Conservation (phyloP, 2,888 invertebrate species). For the Drosophila subquinaria region DNA sequence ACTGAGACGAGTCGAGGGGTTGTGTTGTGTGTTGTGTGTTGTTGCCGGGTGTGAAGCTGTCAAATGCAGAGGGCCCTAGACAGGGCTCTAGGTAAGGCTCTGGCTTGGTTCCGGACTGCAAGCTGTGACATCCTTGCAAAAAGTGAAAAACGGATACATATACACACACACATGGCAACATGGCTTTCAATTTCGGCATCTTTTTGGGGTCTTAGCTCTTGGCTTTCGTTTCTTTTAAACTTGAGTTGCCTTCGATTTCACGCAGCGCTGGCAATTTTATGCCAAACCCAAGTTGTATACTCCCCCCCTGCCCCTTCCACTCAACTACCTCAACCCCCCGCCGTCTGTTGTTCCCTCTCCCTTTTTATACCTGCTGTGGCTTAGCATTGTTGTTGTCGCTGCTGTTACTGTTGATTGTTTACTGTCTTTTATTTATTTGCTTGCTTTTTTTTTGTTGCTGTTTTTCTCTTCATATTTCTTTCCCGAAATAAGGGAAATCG, state of each 20-base stretch:
- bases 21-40: conserved; percentile 35
- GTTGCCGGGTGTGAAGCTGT: conserved; percentile 74
- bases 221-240: conserved; percentile 71
- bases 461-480: conserved; percentile 14
- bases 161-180: conserved; percentile 23
- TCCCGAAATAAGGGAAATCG: conserved; percentile 77
- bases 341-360: background rate
- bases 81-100: conserved; percentile 54
- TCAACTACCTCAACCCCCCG: background rate
- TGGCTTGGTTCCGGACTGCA: conserved; percentile 64
- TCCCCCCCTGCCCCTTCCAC: background rate
- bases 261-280: conserved; percentile 78
- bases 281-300: conserved; percentile 42
- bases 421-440: conserved; percentile 70
- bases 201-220: conserved; percentile 74
- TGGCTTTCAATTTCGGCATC: conserved; percentile 73
- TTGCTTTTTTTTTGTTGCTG: conserved; percentile 11
- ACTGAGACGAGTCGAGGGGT: conserved; percentile 7
- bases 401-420: conserved; percentile 63
- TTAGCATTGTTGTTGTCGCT: conserved; percentile 54
- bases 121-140: conserved; percentile 76
- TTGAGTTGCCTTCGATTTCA: conserved; percentile 77
- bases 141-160: conserved; percentile 65
- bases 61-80: conserved; percentile 72
- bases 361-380: conserved; percentile 44